Conservation (phyloP, 2,888 invertebrate genomes). For the Nematopogon swammerdamellus region DNA sequence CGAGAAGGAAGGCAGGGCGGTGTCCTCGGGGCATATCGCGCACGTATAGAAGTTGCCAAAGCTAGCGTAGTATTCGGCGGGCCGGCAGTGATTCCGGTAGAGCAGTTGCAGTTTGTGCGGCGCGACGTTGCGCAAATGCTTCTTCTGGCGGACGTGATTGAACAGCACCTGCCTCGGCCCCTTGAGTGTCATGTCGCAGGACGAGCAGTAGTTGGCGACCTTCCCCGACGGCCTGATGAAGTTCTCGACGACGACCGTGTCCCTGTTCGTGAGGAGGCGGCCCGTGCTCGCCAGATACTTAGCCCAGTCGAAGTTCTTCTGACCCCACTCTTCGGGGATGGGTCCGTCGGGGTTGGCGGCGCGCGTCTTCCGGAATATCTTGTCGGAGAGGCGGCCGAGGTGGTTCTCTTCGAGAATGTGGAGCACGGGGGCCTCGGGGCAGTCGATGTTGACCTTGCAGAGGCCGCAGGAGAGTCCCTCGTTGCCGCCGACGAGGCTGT, state of each 20-base stretch:
- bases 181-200: slow-evolving; percentile 45
- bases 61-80: slow-evolving; percentile 41
- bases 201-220: slow-evolving; percentile 39
- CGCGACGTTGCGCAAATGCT: slow-evolving; percentile 43
- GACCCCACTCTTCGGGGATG: slow-evolving; percentile 45
- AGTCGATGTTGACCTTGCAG: slow-evolving; percentile 28
- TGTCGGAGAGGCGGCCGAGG: slow-evolving; percentile 37
- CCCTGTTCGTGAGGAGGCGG: slow-evolving; percentile 34
- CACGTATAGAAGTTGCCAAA: slow-evolving; percentile 46
- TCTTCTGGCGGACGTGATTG: slow-evolving; percentile 48
- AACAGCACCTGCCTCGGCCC: slow-evolving; percentile 45
- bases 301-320: slow-evolving; percentile 43
- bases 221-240: slow-evolving; percentile 45
- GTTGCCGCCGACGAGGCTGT: slow-evolving; percentile 22
- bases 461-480: slow-evolving; percentile 27
- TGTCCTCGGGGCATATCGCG: slow-evolving; percentile 31
- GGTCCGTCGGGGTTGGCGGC: slow-evolving; percentile 28
- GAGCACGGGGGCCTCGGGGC: slow-evolving; percentile 26
- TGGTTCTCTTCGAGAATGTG: slow-evolving; percentile 45
- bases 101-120: slow-evolving; percentile 34
- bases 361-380: slow-evolving; percentile 31
- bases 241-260: slow-evolving; percentile 45
- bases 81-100: slow-evolving; percentile 40
- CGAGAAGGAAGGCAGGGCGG: slow-evolving; percentile 38
- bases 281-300: slow-evolving; percentile 43